phyloP scores from a whole-genome alignment of 2,113 vertebrate species.

The Peromyscus leucopus region DNA sequence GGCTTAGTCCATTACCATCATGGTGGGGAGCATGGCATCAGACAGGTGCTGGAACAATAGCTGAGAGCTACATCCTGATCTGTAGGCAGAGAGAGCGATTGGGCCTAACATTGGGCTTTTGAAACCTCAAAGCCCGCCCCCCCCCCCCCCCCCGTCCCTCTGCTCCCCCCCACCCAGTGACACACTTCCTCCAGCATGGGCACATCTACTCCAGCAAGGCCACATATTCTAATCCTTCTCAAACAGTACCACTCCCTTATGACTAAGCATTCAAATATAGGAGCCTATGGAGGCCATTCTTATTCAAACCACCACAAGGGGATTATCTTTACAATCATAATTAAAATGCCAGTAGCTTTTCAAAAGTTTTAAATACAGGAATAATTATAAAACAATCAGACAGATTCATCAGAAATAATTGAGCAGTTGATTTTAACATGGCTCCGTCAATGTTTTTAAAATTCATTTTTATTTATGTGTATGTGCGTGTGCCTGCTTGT shows the following conservation, averaged over 20 bases:
- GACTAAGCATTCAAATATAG: neutral
- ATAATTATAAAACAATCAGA: slow-evolving; percentile 59
- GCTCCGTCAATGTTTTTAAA: neutral
- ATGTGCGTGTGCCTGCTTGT: neutral
- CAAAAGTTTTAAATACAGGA: slow-evolving; percentile 9
- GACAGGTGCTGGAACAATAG: neutral
- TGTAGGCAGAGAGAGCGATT: neutral
- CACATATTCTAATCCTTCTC: neutral
- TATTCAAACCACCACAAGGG: neutral
- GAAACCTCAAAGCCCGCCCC: neutral
- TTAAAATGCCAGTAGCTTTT: slow-evolving; percentile 48
- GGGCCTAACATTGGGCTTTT: neutral
- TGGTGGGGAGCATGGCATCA: neutral
- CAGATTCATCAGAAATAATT: slow-evolving; percentile 51
- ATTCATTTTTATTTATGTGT: neutral
- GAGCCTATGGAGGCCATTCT: neutral
- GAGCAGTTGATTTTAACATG: neutral
- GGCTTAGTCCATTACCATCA: neutral
- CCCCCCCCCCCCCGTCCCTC: fast-evolving
- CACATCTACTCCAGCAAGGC: neutral
- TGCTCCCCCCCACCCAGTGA: neutral
- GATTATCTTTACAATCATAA: slow-evolving; percentile 52
- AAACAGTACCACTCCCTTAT: neutral
- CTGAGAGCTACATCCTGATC: neutral
- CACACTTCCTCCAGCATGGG: neutral